These are phyloP conservation scores for Lophotis ruficrista DNA, from an alignment of 2,113 vertebrate species.

Conservation along the genomic window DNA sequence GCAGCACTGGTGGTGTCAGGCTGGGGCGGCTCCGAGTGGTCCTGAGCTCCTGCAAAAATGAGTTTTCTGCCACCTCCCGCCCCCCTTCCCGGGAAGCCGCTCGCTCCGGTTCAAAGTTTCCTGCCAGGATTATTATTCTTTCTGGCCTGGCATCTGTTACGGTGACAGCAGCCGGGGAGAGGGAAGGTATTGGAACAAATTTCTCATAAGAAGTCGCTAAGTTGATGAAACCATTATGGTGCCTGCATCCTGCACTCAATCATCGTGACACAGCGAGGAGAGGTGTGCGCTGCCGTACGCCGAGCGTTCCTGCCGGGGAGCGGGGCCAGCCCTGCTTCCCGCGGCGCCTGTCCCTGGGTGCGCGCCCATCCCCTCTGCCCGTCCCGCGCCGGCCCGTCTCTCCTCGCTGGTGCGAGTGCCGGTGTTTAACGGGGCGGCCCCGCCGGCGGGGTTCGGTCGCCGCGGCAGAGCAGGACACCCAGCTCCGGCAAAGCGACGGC, in stretches of 20 bases:
- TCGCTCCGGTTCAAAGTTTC: conserved; percentile 14
- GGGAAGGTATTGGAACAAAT: conserved; percentile 70
- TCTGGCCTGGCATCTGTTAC: conserved; percentile 57
- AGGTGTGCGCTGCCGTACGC: neutral
- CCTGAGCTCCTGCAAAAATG: neutral
- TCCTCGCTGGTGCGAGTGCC: too few relatives aligned
- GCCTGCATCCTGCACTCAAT: conserved; percentile 74
- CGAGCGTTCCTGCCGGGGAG: neutral
- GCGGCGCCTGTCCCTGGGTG: neutral
- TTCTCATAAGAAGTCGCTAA: conserved; percentile 67
- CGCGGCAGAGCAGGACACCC: neutral
- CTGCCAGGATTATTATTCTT: conserved; percentile 52
- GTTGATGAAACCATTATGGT: conserved; percentile 81
- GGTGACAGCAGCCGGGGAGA: conserved; percentile 67
- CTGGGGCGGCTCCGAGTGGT: neutral
- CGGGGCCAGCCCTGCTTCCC: neutral
- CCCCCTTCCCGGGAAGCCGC: neutral
- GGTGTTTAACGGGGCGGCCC: neutral
- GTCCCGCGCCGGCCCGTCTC: neutral
- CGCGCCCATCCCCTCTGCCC: neutral
- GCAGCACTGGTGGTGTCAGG: neutral
- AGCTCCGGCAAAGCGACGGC: neutral
- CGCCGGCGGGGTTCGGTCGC: accelerated
- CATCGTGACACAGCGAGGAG: conserved; percentile 75
- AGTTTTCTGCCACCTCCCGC: neutral